Evolutionary conservation across 2,113 vertebrate genomes (phyloP).

Genomic region (Ramphastos sulfuratus): DNA sequence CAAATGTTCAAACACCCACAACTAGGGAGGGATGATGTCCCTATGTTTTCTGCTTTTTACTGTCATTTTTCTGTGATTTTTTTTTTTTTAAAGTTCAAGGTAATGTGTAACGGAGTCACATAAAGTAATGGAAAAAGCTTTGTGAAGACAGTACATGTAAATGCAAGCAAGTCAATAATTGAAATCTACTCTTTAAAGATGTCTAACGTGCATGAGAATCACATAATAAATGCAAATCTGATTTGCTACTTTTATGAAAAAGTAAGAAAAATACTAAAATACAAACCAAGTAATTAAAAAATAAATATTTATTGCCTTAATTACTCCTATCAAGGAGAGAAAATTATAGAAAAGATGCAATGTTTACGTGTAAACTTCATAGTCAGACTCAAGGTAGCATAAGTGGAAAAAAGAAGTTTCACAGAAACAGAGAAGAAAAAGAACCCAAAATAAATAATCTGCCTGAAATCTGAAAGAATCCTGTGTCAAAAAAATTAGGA

Average conservation of each 20-base stretch:
- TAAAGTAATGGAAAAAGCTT: background rate
- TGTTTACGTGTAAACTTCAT: background rate
- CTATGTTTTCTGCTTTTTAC: background rate
- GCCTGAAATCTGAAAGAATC: background rate
- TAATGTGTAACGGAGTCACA: background rate
- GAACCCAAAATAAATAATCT: background rate
- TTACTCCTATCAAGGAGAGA: background rate
- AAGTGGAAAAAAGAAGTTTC: background rate
- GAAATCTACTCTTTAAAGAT: background rate
- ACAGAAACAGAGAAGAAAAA: background rate
- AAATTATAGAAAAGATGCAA: background rate
- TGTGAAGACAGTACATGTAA: background rate
- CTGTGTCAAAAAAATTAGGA: background rate
- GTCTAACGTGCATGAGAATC: background rate
- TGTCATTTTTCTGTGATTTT: background rate
- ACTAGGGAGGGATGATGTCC: background rate
- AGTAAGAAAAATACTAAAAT: background rate
- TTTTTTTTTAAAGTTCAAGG: background rate
- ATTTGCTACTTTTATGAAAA: background rate
- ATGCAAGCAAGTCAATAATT: background rate
- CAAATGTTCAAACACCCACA: accelerated
- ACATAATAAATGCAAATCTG: background rate
- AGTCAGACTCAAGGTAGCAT: background rate
- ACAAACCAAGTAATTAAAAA: background rate
- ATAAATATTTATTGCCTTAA: background rate